Base-by-base conservation (phyloP, 2,888 invertebrate genomes). In the Sinopyrophorus schimmeli region DNA sequence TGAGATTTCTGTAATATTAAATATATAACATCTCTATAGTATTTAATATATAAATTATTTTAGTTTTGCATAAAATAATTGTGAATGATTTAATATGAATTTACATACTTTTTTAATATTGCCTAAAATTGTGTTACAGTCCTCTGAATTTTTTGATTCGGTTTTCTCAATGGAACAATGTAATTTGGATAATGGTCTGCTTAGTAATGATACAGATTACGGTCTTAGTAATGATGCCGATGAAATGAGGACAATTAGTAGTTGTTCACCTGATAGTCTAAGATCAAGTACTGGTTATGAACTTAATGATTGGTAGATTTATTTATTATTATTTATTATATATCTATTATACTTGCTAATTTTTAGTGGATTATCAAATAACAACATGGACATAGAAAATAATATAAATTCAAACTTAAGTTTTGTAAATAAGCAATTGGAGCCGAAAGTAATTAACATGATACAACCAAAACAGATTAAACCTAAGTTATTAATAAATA, bases 191-290 rank as follows among this genome's bases (percentile, higher is more conserved):
- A 67, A 78, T 66, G 80, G 81, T 61, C 70, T 83, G 41, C 81
- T 81, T 31, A 65, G 54, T 47, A 60, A 67, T 21, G 64, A 68
- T 27, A 67, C 67, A 23, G 71, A 71, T 56, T 60, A 67, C 23
- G 65, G 66, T 54, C 47, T 69, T 6, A 65, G 62, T 17, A 70
- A 69, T 55, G 70, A 71, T 47, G 61, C 60, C 18, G 71, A 71
- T 54, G 71, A 67, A 27, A 60, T 66, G 10, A 58, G 65, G 27
- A 71, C 72, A 11, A 72, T 70, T 2, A 61, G 64, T 46, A 73
- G 74, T 54, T 69, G 67, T 42, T 76, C 81, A 48, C 87, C 87
- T 0, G 87, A 87, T 67, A 86, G 86, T 62, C 87, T 86, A 35
- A 42, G 35, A 6, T 46, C 53, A 7, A 54, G 46, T 41, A 35